These are phyloP conservation scores for Chionis minor DNA, from an alignment of 2,113 vertebrate species.

Conservation along the genomic window DNA sequence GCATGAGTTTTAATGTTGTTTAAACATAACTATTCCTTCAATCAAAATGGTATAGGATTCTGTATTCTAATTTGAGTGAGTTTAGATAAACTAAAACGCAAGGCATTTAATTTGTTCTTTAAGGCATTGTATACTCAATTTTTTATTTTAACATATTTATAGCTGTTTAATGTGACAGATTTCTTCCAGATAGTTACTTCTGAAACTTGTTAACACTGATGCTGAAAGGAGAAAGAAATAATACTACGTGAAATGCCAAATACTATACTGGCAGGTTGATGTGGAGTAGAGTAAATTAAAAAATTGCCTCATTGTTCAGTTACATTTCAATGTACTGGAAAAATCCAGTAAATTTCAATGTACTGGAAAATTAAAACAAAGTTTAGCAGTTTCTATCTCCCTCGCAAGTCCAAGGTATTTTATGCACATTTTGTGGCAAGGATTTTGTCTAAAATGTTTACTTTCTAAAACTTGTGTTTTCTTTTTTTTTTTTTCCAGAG, in stretches of 20 bases:
- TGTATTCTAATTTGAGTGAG: neutral
- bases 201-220: neutral
- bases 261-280: neutral
- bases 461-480: neutral
- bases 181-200: neutral
- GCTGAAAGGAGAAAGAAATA: neutral
- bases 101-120: neutral
- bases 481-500: slow-evolving; percentile 78
- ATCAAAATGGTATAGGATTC: neutral
- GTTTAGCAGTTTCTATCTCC: neutral
- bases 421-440: neutral
- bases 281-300: neutral
- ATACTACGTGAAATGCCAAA: neutral
- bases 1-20: neutral
- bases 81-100: neutral
- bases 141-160: neutral
- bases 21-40: neutral
- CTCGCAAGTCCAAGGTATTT: neutral
- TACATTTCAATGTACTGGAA: neutral
- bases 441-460: neutral
- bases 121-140: neutral
- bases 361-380: neutral
- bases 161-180: neutral
- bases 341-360: neutral
- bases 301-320: neutral